Conservation (phyloP, 2,113 vertebrate genomes). For the Speoplatyrhinus poulsoni region DNA sequence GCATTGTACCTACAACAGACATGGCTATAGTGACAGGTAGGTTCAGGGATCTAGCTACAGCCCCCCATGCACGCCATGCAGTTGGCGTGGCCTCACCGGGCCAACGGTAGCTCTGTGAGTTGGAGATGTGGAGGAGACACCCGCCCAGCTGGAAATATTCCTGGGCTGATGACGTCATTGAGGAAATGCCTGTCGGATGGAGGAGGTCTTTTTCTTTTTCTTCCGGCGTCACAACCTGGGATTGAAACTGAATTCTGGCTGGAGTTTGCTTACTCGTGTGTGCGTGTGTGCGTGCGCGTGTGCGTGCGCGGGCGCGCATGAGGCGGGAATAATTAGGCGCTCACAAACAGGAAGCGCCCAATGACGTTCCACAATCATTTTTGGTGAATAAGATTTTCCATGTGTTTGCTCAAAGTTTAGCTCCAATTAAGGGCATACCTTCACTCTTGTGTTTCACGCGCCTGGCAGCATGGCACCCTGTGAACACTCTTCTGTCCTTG, state of each 20-base stretch:
- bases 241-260: constrained; percentile 60
- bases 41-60: too few species aligned
- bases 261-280: constrained; percentile 57
- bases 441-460: constrained; percentile 20
- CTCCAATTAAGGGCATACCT: constrained; percentile 54
- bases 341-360: constrained; percentile 21
- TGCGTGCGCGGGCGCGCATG: constrained; percentile 1
- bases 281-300: background rate
- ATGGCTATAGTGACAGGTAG: too few species aligned
- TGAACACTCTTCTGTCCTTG: too few species aligned
- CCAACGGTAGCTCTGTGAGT: background rate
- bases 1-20: too few species aligned
- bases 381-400: constrained; percentile 58
- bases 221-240: constrained; percentile 30
- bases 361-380: constrained; percentile 47
- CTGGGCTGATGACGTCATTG: constrained; percentile 62
- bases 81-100: too few species aligned
- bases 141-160: constrained; percentile 61
- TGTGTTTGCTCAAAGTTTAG: constrained; percentile 31
- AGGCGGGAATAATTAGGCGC: constrained; percentile 13
- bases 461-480: constrained; percentile 24
- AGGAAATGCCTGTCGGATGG: constrained; percentile 74
- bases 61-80: too few species aligned
- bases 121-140: constrained; percentile 17
- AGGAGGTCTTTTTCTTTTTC: constrained; percentile 65